phyloP scores from a whole-genome alignment of 2,113 vertebrate genomes.

The Arvicanthis niloticus region DNA sequence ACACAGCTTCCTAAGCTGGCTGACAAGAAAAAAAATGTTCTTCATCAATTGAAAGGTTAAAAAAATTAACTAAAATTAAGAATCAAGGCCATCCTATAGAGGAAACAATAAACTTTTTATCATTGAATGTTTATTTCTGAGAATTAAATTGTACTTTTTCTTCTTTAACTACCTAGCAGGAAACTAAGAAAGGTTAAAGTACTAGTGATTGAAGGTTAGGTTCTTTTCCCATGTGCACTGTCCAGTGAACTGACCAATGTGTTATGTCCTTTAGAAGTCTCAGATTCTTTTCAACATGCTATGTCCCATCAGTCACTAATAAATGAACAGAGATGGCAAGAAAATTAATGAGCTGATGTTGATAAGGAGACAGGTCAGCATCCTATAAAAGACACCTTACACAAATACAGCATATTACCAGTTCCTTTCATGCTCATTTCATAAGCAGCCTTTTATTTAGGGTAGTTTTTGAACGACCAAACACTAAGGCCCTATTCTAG shows the following conservation, averaged over 20 bases:
- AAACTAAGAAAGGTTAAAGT: not conserved
- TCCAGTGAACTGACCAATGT: slow-evolving; percentile 21
- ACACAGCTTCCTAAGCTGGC: slow-evolving; percentile 24
- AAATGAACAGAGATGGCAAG: slow-evolving; percentile 43
- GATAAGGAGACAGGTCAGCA: slow-evolving; percentile 1
- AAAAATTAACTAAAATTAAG: slow-evolving; percentile 50
- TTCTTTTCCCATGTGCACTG: slow-evolving; percentile 27
- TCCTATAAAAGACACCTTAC: slow-evolving; percentile 32
- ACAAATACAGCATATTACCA: slow-evolving; percentile 42
- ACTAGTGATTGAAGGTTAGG: slow-evolving; percentile 39
- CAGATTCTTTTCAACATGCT: slow-evolving; percentile 31
- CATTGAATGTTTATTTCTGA: slow-evolving; percentile 60
- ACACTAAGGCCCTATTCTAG: slow-evolving; percentile 50
- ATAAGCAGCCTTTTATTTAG: slow-evolving; percentile 57
- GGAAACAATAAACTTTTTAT: slow-evolving; percentile 21
- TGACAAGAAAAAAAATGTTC: slow-evolving; percentile 21
- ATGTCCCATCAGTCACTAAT: slow-evolving; percentile 37
- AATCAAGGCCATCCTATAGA: slow-evolving; percentile 36
- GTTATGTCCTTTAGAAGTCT: not conserved
- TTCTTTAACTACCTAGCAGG: slow-evolving; percentile 43
- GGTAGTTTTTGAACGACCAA: slow-evolving; percentile 11
- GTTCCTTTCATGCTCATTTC: slow-evolving; percentile 43
- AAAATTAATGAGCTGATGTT: slow-evolving; percentile 63
- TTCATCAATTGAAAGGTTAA: not conserved
- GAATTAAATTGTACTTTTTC: slow-evolving; percentile 54